Conservation (phyloP, 2,888 invertebrate genomes). For the Acronicta leporina region DNA sequence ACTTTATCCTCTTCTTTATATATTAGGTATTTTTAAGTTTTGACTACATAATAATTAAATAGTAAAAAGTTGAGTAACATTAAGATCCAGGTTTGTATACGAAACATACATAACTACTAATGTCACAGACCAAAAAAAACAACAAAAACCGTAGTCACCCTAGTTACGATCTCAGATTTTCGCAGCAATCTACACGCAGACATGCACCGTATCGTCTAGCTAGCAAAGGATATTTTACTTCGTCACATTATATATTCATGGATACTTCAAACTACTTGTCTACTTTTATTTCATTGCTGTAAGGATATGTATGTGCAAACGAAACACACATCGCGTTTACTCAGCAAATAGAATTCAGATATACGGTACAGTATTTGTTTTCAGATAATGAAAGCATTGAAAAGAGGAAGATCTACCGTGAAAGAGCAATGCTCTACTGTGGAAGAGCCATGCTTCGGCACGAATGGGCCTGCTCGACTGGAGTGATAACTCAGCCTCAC, state of each 20-base stretch:
- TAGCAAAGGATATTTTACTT: constrained; percentile 5
- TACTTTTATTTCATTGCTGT: constrained; percentile 1
- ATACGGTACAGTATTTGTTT: not conserved
- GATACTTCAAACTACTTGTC: not conserved
- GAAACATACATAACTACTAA: not conserved
- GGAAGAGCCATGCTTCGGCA: no score
- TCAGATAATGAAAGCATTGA: no score
- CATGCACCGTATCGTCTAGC: constrained; percentile 6
- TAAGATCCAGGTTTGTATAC: no score
- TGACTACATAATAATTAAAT: no score
- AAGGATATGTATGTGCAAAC: not conserved
- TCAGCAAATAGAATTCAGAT: not conserved
- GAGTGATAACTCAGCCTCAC: no score
- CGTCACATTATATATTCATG: constrained; percentile 12
- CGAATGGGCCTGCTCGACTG: no score
- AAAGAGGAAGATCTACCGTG: no score
- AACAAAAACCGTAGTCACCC: constrained; percentile 29
- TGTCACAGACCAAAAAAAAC: not conserved
- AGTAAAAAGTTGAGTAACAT: no score
- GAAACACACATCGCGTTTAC: not conserved
- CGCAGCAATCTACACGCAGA: constrained; percentile 5
- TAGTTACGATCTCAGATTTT: constrained; percentile 27
- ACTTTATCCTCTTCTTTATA: no score
- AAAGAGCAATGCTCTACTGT: no score
- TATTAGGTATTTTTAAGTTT: no score